Conservation (phyloP, 2,888 invertebrate genomes). For the Phortica magna region DNA sequence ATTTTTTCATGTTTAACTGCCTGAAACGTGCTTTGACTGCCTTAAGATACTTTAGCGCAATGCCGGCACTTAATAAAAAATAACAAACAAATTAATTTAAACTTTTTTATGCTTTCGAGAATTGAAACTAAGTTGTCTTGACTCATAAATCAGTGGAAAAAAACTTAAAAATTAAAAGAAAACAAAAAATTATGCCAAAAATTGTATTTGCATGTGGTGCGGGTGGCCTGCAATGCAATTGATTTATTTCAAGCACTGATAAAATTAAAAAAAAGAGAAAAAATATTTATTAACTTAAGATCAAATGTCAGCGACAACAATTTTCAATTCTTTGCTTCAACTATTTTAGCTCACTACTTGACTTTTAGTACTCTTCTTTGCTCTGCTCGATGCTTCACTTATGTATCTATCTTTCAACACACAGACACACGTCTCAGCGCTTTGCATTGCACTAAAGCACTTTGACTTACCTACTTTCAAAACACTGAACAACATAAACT, state of each 20-base stretch:
- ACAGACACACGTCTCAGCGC: neutral
- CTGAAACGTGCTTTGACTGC: constrained; percentile 8
- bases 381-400: too few relatives aligned
- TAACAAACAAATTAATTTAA: neutral
- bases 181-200: neutral
- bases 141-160: neutral
- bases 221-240: constrained; percentile 2
- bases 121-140: neutral
- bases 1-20: neutral
- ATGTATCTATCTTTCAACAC: neutral
- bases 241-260: neutral
- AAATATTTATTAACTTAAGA: constrained; percentile 20
- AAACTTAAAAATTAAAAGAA: neutral
- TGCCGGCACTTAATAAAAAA: neutral
- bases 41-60: neutral
- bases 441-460: neutral
- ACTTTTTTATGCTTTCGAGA: neutral
- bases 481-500: constrained; percentile 4
- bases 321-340: too few relatives aligned
- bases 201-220: constrained; percentile 10
- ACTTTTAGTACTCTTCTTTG: too few relatives aligned
- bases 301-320: too few relatives aligned
- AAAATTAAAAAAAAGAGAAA: constrained; percentile 29
- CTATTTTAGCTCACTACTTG: too few relatives aligned
- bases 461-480: constrained; percentile 4